Base-by-base conservation (phyloP, 2,797 vertebrate genomes). In the Ptychobarbus kaznakovi region DNA sequence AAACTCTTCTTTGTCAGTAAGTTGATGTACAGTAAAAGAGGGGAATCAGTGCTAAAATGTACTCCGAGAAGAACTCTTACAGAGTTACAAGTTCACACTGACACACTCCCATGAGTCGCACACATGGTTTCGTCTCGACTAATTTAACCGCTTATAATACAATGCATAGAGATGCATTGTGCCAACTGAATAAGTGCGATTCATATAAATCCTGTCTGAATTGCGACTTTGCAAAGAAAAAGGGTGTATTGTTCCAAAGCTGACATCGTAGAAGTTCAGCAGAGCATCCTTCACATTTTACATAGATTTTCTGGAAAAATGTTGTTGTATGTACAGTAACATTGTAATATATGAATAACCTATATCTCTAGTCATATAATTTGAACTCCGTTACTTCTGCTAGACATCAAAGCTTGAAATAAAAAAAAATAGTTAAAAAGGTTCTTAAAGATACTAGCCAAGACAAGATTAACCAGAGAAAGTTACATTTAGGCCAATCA, bases 161-260 rank as follows among this genome's bases (percentile, higher is more conserved):
- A 61, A 73, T 61, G 40, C 40, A 85, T 65, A 80, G 40, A 49
- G 66, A 79, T 49, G 73, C 38, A 49, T 80, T 80, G 83, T 85
- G 53, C 16, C 1, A 40, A 61, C 63, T 63, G 75, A 78, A 69
- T 77, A 25, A 18, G 63, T 32, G 82, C 0, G 8, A 63, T 85
- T 72, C 76, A 74, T 46, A 72, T 44, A 78, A 69, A 68, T 38
- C 32, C 44, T 69, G 51, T 28, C 40, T 15, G 3, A 85, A 73
- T 80, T 58, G 42, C 51, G 51, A 22, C 5, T 73, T 72, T 10
- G 9, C 2, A 5, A 70, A 38, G n/a, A 69, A 69, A 79, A 58
- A 32, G 49, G 8, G 13, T 18, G 46, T 61, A 53, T 79, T 84
- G 82, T 84, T 68, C 58, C 13, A 20, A 46, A 75, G 44, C 25